These are phyloP conservation scores for Adoxophyes honmai DNA, from an alignment of 1,140 invertebrate species.

Conservation along the genomic window DNA sequence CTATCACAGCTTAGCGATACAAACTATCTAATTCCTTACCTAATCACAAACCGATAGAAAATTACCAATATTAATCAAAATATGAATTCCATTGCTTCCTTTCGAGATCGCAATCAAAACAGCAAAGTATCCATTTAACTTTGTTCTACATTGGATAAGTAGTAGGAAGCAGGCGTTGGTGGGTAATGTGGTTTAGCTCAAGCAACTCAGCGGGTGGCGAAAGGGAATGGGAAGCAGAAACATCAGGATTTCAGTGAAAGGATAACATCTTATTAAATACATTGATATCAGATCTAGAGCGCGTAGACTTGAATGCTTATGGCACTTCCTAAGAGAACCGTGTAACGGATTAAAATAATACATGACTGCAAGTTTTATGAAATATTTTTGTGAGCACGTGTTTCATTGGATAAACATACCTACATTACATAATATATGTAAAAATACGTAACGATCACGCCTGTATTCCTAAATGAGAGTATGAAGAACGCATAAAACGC, in stretches of 20 bases:
- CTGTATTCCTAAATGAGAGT: no score
- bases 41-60: constrained; percentile 10
- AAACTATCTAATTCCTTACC: not conserved
- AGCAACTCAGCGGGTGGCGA: constrained; percentile 2
- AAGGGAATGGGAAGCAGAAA: not conserved
- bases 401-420: no score
- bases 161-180: constrained; percentile 8
- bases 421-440: no score
- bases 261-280: not conserved
- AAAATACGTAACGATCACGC: no score
- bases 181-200: not conserved
- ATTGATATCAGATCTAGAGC: no score
- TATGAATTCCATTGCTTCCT: constrained; percentile 5
- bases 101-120: constrained; percentile 10
- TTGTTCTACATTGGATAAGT: constrained; percentile 9
- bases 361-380: no score
- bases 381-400: no score
- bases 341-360: no score
- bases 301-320: no score
- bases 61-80: constrained; percentile 15
- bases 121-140: constrained; percentile 13
- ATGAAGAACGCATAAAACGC: no score
- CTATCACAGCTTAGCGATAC: not conserved
- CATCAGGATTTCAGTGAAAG: not conserved
- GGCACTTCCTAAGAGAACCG: no score